Conservation (phyloP, 1,140 invertebrate genomes). For the Aphelenchoides avenae region DNA sequence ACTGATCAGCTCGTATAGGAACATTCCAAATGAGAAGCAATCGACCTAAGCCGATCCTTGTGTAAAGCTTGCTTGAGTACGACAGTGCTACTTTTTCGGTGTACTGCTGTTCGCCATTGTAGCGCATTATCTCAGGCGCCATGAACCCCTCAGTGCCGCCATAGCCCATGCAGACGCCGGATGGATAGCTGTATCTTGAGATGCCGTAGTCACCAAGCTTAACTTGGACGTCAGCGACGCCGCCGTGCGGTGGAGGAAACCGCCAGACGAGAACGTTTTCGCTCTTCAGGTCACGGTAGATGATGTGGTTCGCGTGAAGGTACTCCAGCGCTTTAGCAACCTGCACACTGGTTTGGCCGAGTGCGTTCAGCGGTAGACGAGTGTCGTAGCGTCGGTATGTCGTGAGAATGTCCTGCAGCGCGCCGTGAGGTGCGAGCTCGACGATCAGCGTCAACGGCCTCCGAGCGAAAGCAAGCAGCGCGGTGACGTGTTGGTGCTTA, state of each 20-base stretch:
- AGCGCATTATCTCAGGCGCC: slow-evolving; percentile 95
- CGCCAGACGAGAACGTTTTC: slow-evolving; percentile 89
- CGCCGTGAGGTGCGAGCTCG: slow-evolving; percentile 82
- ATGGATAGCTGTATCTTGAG: slow-evolving; percentile 45
- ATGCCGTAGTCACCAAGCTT: slow-evolving; percentile 68
- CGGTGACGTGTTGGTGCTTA: slow-evolving; percentile 83
- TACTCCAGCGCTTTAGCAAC: slow-evolving; percentile 88
- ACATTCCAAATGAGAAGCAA: slow-evolving; percentile 98
- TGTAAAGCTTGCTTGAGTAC: slow-evolving; percentile 64
- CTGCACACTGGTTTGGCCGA: slow-evolving; percentile 81
- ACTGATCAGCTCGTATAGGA: slow-evolving; percentile 89
- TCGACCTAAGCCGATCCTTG: no score
- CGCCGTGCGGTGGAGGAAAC: slow-evolving; percentile 46
- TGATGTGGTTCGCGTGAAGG: slow-evolving; percentile 81
- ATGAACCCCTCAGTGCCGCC: slow-evolving; percentile 81
- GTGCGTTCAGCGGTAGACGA: slow-evolving; percentile 72
- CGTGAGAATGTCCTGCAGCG: slow-evolving; percentile 75
- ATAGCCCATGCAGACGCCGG: slow-evolving; percentile 79
- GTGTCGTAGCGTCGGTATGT: slow-evolving; percentile 78
- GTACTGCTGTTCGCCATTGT: slow-evolving; percentile 96
- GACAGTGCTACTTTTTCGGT: slow-evolving; percentile 81
- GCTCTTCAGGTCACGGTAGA: slow-evolving; percentile 91
- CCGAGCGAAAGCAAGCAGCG: slow-evolving; percentile 75
- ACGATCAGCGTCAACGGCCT: slow-evolving; percentile 84
- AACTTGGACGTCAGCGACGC: slow-evolving; percentile 66